Conservation (phyloP, 2,113 vertebrate species). For the Tor tambroides region DNA sequence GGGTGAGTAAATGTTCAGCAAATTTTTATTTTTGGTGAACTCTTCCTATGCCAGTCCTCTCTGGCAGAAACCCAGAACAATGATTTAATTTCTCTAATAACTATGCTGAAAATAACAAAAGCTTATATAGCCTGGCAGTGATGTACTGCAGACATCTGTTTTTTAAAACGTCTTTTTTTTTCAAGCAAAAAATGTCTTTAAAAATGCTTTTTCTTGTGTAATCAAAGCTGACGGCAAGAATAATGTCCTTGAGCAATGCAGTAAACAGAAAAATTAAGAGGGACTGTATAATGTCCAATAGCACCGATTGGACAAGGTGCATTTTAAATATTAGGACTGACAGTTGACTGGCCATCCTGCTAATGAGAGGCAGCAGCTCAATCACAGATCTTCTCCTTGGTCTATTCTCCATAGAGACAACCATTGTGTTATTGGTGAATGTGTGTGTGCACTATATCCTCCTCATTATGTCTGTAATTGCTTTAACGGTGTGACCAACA, state of each 20-base stretch:
- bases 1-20: too few species aligned
- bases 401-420: constrained; percentile 1
- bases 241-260: constrained; percentile 1
- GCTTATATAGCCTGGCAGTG: too few species aligned
- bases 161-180: too few species aligned
- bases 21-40: too few species aligned
- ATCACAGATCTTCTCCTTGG: constrained; percentile 9
- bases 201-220: neutral
- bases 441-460: neutral
- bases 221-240: too few species aligned
- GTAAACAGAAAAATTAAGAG: constrained; percentile 4
- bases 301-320: neutral
- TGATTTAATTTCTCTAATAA: too few species aligned
- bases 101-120: too few species aligned
- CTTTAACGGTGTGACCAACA: constrained; percentile 27
- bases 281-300: neutral
- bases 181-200: neutral
- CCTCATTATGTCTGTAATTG: constrained; percentile 22
- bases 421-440: neutral
- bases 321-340: constrained; percentile 5
- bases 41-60: too few species aligned
- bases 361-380: constrained; percentile 35
- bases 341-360: neutral
- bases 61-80: too few species aligned
- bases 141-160: too few species aligned